Evolutionary conservation across 2,113 vertebrate genomes (phyloP).

Genomic region (Halcyon malimbica): DNA sequence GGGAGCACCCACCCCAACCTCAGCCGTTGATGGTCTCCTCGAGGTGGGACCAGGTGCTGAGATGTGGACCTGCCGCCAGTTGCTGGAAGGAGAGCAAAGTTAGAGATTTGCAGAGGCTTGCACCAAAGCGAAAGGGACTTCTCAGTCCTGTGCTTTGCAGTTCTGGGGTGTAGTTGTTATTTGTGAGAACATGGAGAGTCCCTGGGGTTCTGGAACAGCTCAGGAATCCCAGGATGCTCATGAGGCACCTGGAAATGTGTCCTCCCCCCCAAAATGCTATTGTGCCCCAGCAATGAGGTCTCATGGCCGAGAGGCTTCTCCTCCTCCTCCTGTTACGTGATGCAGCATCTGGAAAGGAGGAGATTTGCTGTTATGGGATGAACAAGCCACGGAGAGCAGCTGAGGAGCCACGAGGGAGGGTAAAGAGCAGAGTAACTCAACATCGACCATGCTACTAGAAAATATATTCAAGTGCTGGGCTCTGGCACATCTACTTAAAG

Average conservation of each 20-base stretch:
- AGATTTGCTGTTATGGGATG: background rate
- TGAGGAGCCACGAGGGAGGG: background rate
- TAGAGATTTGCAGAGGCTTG: background rate
- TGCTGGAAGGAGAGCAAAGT: background rate
- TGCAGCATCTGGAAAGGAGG: background rate
- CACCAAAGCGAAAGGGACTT: background rate
- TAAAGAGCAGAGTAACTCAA: background rate
- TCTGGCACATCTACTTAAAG: background rate
- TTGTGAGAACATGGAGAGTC: too few relatives aligned
- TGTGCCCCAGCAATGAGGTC: too few relatives aligned
- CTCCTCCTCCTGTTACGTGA: rapidly evolving
- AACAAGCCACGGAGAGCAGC: background rate
- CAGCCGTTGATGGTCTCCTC: rapidly evolving
- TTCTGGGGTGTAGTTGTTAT: background rate
- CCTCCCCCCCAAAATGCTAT: background rate
- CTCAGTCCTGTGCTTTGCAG: background rate
- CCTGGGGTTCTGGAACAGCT: background rate
- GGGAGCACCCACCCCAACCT: background rate
- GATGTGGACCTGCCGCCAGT: background rate
- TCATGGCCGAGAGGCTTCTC: too few relatives aligned
- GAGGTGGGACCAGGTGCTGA: rapidly evolving
- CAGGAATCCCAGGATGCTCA: too few relatives aligned
- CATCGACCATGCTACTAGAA: background rate
- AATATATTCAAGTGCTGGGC: rapidly evolving
- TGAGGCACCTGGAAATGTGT: background rate